Evolutionary conservation across 2,797 vertebrate species (phyloP), one percentile per base, ranked within the genome.

Genomic region (Myiotriccus ornatus): DNA sequence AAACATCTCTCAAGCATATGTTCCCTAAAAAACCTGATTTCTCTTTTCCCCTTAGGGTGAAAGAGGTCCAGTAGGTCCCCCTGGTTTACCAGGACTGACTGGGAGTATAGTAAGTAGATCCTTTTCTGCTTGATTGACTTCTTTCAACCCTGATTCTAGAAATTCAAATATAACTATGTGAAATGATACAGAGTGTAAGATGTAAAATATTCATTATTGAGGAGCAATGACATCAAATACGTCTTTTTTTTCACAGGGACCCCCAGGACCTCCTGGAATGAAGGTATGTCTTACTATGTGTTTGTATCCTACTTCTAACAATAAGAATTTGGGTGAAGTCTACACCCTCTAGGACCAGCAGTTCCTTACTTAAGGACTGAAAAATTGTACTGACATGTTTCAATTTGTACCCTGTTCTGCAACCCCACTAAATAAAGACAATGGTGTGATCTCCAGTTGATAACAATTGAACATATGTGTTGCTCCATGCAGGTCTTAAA

Each of bases 71-170:
- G 94, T 98, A 53, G 99, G 99, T 46, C 87, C 95, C 44, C 84
- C 98, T 11, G 99, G 99, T 60, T 93, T 98, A 93, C 95, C 97
- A 70, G 99, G 99, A 46, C 90, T 98, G 84, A 94, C 96, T 79
- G 99, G 99, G 64, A 97, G 98, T 90, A 97, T 98, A 53, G 99
- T 99, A 98, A 98, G 98, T 95, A 87, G 28, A 53, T 34, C 39
- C 32, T 62, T 63, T 37, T 7, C 10, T 69, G 10, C 32, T 32
- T 52, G 32, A 20, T 80, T 75, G 50, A 39, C 17, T 53, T 84
- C 20, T 84, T 83, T 73, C 12, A 39, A 7, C 16, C 27, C 14
- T 35, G 3, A 49, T 67, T 89, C 34, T 64, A 87, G 34, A 86
- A 78, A 84, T 75, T 43, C 27, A 89, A 44, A 39, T 79, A 9